These are phyloP conservation scores for Agriotes lineatus DNA, from an alignment of 2,888 invertebrate genomes.

Conservation along the genomic window DNA sequence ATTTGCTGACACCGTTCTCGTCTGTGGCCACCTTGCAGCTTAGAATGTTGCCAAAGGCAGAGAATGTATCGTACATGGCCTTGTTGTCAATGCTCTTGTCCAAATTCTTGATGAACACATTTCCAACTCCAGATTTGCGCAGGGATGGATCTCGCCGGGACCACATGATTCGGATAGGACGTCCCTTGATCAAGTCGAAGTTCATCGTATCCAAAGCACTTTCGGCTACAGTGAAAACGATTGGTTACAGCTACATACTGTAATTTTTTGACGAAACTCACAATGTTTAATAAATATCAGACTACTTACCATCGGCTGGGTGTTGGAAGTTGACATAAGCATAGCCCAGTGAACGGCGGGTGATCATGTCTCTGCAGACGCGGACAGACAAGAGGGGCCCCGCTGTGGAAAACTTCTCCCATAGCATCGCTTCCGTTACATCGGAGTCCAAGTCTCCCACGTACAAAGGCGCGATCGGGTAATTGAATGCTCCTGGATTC, in stretches of 20 bases:
- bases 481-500: conserved; percentile 90
- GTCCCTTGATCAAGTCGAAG: conserved; percentile 96
- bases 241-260: neutral
- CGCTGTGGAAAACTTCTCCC: conserved; percentile 99
- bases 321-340: conserved; percentile 99
- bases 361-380: conserved; percentile 98
- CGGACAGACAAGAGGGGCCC: conserved; percentile 99
- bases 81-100: conserved; percentile 99
- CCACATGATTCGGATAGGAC: conserved; percentile 99
- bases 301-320: conserved; percentile 94
- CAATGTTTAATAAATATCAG: neutral
- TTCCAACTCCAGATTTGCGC: conserved; percentile 98
- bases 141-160: conserved; percentile 99
- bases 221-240: conserved; percentile 80
- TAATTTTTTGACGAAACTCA: too few species aligned
- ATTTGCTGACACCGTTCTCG: conserved; percentile 93
- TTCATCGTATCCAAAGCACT: conserved; percentile 99
- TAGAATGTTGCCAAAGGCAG: conserved; percentile 98
- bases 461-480: conserved; percentile 97
- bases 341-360: conserved; percentile 97
- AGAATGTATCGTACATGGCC: conserved; percentile 99
- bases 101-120: conserved; percentile 99
- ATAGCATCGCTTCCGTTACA: conserved; percentile 98
- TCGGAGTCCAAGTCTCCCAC: conserved; percentile 99
- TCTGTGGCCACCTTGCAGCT: conserved; percentile 99